Evolutionary conservation across 2,888 invertebrate species (phyloP).

Genomic region (Clistopyga incitator): DNA sequence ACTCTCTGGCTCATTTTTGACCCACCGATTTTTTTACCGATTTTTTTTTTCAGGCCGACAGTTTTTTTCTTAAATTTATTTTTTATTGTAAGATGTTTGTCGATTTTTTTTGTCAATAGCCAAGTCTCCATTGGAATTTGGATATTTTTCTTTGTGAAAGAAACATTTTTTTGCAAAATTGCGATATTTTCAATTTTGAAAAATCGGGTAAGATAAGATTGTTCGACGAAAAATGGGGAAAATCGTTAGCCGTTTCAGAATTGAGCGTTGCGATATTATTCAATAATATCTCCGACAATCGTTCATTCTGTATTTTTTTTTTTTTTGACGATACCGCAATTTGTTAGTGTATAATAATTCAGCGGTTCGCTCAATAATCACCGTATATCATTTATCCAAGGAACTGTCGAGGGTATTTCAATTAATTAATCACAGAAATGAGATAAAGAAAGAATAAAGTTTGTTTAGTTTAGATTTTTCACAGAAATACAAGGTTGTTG

Average conservation of each 20-base stretch:
- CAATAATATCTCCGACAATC: not conserved
- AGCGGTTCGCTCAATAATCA: constrained; percentile 71
- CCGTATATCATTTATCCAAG: constrained; percentile 77
- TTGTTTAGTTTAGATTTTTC: constrained; percentile 41
- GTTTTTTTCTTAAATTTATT: no score
- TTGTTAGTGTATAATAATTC: constrained; percentile 67
- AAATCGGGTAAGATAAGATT: no score
- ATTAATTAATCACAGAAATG: constrained; percentile 61
- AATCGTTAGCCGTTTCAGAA: no score
- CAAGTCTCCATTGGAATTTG: no score
- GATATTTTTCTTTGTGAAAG: no score
- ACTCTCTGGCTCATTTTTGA: not conserved
- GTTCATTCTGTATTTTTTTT: not conserved
- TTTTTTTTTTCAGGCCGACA: no score
- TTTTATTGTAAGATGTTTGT: no score
- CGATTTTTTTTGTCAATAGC: no score
- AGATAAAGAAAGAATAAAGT: constrained; percentile 56
- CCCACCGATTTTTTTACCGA: not conserved
- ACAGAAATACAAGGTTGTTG: constrained; percentile 67
- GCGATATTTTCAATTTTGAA: no score
- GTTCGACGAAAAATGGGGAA: no score
- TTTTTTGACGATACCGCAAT: constrained; percentile 54
- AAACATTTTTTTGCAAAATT: no score
- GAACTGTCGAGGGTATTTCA: constrained; percentile 72
- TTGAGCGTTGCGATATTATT: not conserved